These are phyloP conservation scores for Rhimphoctona megacephalus DNA, from an alignment of 2,888 invertebrate species.

Conservation along the genomic window DNA sequence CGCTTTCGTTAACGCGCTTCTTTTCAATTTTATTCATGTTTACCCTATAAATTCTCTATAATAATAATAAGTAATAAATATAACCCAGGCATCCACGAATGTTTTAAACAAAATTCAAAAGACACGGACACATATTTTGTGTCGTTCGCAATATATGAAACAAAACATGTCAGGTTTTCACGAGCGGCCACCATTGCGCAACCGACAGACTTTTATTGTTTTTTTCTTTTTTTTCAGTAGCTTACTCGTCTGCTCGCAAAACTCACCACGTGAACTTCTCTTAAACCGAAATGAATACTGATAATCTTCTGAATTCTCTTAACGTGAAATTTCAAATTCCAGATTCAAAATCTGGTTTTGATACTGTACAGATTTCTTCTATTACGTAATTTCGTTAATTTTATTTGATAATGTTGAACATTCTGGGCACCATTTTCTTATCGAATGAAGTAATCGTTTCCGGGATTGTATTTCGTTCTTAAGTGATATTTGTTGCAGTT, in stretches of 20 bases:
- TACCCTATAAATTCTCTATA: constrained; percentile 47
- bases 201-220: background rate
- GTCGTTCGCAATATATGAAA: background rate
- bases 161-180: background rate
- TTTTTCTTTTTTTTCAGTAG: background rate
- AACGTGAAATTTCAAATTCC: background rate
- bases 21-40: constrained; percentile 27
- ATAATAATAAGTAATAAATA: background rate
- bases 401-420: background rate
- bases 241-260: background rate
- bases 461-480: background rate
- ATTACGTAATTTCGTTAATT: background rate
- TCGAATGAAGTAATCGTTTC: background rate
- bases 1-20: background rate
- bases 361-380: background rate
- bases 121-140: background rate
- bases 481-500: background rate
- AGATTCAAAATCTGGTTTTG: background rate
- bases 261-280: no score
- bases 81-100: background rate
- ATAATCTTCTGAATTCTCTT: no score
- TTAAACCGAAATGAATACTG: no score
- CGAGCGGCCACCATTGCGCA: background rate
- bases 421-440: background rate
- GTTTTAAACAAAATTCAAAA: background rate